These are phyloP conservation scores for Platynereis dumerilii DNA, from an alignment of 2,888 invertebrate genomes.

Conservation along the genomic window DNA sequence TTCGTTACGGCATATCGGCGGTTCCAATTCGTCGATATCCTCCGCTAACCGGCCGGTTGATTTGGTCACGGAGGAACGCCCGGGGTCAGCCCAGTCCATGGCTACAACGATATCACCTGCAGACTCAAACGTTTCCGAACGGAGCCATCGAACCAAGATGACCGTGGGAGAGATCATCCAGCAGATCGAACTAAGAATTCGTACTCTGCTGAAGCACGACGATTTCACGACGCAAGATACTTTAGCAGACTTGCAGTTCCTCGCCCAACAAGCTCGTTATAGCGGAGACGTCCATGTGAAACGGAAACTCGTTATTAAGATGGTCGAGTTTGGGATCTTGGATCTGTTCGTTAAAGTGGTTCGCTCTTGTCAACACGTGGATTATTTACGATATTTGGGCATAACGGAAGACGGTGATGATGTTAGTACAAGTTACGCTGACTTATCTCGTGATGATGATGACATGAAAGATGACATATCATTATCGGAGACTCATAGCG, in stretches of 20 bases:
- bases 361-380: constrained; percentile 25
- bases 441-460: background rate
- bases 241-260: constrained; percentile 29
- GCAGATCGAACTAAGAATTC: constrained; percentile 26
- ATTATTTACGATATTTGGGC: constrained; percentile 23
- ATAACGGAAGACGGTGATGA: constrained; percentile 5
- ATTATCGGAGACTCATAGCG: background rate
- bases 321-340: constrained; percentile 28
- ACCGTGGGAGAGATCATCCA: constrained; percentile 32
- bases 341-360: constrained; percentile 31
- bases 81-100: background rate
- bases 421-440: background rate
- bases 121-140: background rate
- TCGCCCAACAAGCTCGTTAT: constrained; percentile 34
- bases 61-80: background rate
- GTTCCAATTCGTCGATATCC: too few species aligned
- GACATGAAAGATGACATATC: constrained; percentile 1
- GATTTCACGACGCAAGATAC: constrained; percentile 28
- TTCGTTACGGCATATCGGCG: too few species aligned
- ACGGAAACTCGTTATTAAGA: constrained; percentile 26
- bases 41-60: too few species aligned
- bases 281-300: constrained; percentile 29
- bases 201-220: constrained; percentile 11
- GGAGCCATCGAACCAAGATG: constrained; percentile 13
- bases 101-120: background rate